A percentile compares a stretch with the other conserved stretches of the same genome.
Evolutionary conservation across 2,113 vertebrate genomes (phyloP).

Genomic region (Marmota flaviventris): DNA sequence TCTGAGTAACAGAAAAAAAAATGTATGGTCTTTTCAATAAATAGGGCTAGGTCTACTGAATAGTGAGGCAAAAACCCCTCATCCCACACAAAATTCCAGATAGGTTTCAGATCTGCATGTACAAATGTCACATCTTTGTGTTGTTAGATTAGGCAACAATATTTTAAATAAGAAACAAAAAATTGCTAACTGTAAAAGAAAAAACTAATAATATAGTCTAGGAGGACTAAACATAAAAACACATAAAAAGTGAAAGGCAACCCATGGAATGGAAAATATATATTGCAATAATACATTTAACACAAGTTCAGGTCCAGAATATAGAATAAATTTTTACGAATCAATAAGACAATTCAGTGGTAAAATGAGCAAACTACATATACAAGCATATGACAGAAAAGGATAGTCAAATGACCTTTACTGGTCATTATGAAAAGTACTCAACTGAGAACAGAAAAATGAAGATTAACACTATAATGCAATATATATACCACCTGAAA

Average conservation of each 20-base stretch:
- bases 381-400: not conserved
- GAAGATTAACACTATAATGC: not conserved
- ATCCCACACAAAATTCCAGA: not conserved
- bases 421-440: not conserved
- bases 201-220: not conserved
- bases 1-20: not conserved
- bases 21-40: not conserved
- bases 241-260: not conserved
- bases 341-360: not conserved
- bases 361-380: not conserved
- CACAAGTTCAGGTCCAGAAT: not conserved
- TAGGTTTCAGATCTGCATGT: not conserved
- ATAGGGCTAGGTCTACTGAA: not conserved
- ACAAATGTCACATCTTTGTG: not conserved
- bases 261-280: not conserved
- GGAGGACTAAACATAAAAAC: not conserved
- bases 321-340: not conserved
- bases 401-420: not conserved
- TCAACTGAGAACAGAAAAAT: not conserved
- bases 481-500: not conserved
- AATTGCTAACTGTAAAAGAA: not conserved
- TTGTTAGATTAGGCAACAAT: not conserved
- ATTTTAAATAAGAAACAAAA: conserved; percentile 41
- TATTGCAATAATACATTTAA: not conserved
- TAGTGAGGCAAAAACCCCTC: not conserved